These are phyloP conservation scores for Styela plicata DNA, from an alignment of 23 tunicate genomes.

Conservation along the genomic window DNA sequence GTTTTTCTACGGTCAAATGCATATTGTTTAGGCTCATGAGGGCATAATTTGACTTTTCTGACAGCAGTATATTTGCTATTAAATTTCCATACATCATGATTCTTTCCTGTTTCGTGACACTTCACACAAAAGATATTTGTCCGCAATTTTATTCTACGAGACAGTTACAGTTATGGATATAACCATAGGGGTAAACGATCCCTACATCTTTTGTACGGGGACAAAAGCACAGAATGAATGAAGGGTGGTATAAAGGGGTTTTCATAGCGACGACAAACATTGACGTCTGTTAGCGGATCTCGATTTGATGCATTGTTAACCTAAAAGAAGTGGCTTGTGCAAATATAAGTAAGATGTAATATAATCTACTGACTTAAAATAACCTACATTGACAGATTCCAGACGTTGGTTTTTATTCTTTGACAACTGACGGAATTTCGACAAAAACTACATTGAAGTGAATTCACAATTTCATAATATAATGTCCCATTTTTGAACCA, in stretches of 20 bases:
- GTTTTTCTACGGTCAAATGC: no score
- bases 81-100: neutral
- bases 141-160: neutral
- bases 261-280: neutral
- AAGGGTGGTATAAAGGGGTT: neutral
- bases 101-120: slow-evolving; percentile 16
- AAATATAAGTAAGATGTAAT: neutral
- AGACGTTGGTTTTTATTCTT: neutral
- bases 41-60: no score
- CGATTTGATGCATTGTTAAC: neutral
- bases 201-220: neutral
- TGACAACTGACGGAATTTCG: no score
- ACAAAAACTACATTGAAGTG: no score
- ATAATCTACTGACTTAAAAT: neutral
- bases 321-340: neutral
- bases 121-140: slow-evolving; percentile 3
- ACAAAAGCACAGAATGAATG: neutral
- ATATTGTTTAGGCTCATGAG: no score
- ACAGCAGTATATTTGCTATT: neutral
- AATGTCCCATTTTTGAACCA: no score
- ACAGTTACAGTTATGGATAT: neutral
- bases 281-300: neutral
- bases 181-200: neutral
- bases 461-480: no score
- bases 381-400: neutral